Conservation (phyloP, 2,113 vertebrate genomes). For the Cisticola juncidis region DNA sequence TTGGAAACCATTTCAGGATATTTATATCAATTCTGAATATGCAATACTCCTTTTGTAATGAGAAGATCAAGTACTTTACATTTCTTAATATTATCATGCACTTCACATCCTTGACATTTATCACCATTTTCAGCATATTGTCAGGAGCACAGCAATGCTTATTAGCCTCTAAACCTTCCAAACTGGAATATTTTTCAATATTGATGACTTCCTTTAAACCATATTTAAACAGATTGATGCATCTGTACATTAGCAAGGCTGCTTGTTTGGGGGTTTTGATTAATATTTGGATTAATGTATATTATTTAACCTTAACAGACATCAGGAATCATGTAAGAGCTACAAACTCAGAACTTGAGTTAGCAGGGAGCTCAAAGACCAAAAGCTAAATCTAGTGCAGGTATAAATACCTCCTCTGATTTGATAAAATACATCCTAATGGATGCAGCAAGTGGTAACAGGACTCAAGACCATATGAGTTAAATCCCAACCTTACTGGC, state of each 20-base stretch:
- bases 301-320: not conserved
- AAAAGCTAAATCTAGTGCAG: not conserved
- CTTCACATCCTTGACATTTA: not conserved
- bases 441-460: not conserved
- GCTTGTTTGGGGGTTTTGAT: fast-evolving
- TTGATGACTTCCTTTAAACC: not conserved
- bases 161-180: not conserved
- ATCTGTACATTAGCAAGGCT: not conserved
- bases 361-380: not conserved
- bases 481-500: not conserved
- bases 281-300: not conserved
- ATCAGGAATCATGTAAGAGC: not conserved
- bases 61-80: not conserved
- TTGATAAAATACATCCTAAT: not conserved
- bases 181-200: not conserved
- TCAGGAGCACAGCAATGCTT: not conserved
- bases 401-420: not conserved
- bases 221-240: not conserved
- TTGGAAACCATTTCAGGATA: not conserved
- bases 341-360: not conserved
- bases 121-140: not conserved
- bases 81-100: not conserved
- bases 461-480: not conserved
- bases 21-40: not conserved
- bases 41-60: not conserved